phyloP scores from a whole-genome alignment of 2,888 invertebrate species.

The Oscheius sp. region DNA sequence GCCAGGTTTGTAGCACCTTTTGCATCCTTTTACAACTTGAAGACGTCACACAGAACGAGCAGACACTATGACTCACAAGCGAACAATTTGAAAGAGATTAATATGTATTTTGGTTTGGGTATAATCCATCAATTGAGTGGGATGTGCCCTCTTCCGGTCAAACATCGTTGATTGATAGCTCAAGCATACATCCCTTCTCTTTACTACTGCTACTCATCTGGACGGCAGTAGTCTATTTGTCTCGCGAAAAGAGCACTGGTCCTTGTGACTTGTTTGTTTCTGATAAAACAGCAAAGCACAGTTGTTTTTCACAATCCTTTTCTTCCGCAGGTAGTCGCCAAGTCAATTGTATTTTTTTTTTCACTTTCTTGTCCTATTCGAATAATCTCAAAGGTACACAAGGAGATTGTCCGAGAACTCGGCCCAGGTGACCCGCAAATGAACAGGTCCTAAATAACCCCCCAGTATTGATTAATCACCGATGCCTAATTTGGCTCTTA shows the following conservation, averaged over 20 bases:
- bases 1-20: conserved; percentile 17
- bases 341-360: neutral
- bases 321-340: neutral
- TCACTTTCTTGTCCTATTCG: neutral
- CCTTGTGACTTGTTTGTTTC: neutral
- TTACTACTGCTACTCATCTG: too few species aligned
- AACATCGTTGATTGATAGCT: conserved; percentile 25
- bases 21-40: conserved; percentile 4
- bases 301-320: neutral
- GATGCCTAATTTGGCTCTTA: too few species aligned
- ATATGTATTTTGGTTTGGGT: neutral
- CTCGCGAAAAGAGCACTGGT: neutral
- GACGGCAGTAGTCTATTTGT: neutral
- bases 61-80: too few species aligned
- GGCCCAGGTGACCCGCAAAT: too few species aligned
- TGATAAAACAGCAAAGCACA: conserved; percentile 4
- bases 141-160: conserved; percentile 24
- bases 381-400: neutral
- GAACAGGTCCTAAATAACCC: too few species aligned
- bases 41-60: too few species aligned
- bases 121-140: conserved; percentile 8
- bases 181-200: too few species aligned
- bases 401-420: neutral
- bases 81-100: too few species aligned
- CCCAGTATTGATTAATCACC: too few species aligned